phyloP scores from a whole-genome alignment of 1,140 invertebrate species.

The Dryas iulia region DNA sequence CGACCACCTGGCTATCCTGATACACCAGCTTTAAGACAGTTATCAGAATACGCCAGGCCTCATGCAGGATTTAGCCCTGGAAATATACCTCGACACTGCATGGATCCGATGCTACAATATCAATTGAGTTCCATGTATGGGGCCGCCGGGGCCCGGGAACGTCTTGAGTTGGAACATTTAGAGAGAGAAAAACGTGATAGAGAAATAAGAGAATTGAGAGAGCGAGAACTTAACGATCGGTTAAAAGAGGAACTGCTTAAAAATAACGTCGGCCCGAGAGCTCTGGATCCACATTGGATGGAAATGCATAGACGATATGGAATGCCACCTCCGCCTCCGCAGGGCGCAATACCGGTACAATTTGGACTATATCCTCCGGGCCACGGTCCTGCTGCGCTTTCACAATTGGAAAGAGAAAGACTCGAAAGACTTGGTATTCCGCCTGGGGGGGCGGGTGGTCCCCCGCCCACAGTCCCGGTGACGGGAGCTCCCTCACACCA shows the following conservation, averaged over 20 bases:
- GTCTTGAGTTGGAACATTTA: constrained; percentile 90
- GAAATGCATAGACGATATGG: constrained; percentile 90
- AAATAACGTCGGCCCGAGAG: constrained; percentile 84
- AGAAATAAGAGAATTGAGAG: constrained; percentile 91
- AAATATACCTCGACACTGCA: constrained; percentile 84
- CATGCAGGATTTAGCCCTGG: constrained; percentile 91
- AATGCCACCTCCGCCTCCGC: constrained; percentile 65
- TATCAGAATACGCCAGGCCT: constrained; percentile 93
- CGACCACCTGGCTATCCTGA: constrained; percentile 89
- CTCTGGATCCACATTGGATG: constrained; percentile 93
- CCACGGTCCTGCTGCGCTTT: constrained; percentile 84
- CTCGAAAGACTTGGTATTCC: constrained; percentile 90
- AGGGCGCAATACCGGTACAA: constrained; percentile 82
- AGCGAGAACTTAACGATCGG: constrained; percentile 90
- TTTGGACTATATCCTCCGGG: constrained; percentile 84
- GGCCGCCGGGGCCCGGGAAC: constrained; percentile 87
- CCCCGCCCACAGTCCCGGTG: constrained; percentile 78
- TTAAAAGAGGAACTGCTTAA: constrained; percentile 90
- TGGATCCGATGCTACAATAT: constrained; percentile 89
- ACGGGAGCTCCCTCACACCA: constrained; percentile 63
- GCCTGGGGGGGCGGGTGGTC: constrained; percentile 71
- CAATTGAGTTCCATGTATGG: constrained; percentile 87
- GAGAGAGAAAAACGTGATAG: constrained; percentile 92
- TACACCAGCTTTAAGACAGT: constrained; percentile 94
- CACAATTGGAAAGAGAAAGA: constrained; percentile 92